These are phyloP conservation scores for Graptemys geographica DNA, from an alignment of 2,797 vertebrate species.

Conservation along the genomic window DNA sequence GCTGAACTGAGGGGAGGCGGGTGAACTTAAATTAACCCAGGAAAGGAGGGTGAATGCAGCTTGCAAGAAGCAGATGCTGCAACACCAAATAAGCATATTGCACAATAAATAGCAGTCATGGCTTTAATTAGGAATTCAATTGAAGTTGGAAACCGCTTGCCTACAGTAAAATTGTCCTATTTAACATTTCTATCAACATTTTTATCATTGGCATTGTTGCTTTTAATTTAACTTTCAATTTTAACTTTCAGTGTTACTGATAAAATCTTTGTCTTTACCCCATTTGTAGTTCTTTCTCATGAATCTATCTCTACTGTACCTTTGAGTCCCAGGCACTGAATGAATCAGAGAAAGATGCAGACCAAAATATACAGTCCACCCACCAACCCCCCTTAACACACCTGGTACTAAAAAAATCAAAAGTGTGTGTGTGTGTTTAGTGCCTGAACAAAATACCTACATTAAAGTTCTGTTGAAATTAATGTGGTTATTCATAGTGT, in stretches of 20 bases:
- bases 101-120: slow-evolving; percentile 81
- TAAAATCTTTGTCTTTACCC: slow-evolving; percentile 41
- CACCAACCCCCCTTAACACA: not conserved
- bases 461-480: not conserved
- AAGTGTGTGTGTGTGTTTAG: not conserved
- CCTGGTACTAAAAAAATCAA: not conserved
- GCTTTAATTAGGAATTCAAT: slow-evolving; percentile 82
- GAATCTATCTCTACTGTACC: slow-evolving; percentile 27
- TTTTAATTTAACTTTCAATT: slow-evolving; percentile 76
- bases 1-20: slow-evolving; percentile 68
- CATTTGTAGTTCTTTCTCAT: slow-evolving; percentile 17
- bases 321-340: slow-evolving; percentile 6
- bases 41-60: slow-evolving; percentile 75
- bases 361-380: not conserved
- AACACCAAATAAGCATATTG: slow-evolving; percentile 80
- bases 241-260: slow-evolving; percentile 61
- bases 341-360: not conserved
- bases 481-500: not conserved
- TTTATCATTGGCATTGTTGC: slow-evolving; percentile 75
- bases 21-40: slow-evolving; percentile 78
- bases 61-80: slow-evolving; percentile 76
- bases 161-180: slow-evolving; percentile 81
- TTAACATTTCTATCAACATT: slow-evolving; percentile 80
- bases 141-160: slow-evolving; percentile 79
- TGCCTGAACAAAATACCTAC: not conserved